Percentiles rank a stretch among this genome's conserved stretches.
Conservation (phyloP, 2,888 invertebrate species). For the Eudasyphora cyanicolor region DNA sequence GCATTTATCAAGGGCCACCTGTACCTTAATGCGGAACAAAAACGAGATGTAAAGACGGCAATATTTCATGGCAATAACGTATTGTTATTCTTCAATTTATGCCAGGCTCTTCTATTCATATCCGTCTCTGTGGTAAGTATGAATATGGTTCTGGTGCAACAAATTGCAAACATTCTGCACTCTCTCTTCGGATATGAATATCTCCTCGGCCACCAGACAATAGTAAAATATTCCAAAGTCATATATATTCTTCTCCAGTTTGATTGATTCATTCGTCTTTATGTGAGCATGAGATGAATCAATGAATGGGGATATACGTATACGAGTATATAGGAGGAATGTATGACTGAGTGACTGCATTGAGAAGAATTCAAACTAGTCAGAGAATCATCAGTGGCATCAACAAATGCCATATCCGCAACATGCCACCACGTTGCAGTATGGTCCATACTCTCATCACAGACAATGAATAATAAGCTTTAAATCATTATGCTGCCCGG, state of each 20-base stretch:
- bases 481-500: constrained; percentile 64
- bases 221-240: constrained; percentile 28
- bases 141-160: background rate
- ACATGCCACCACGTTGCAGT: constrained; percentile 20
- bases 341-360: background rate
- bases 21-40: background rate
- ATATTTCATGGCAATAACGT: constrained; percentile 29
- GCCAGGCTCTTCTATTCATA: background rate
- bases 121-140: background rate
- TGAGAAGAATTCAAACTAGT: background rate
- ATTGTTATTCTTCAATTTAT: constrained; percentile 38
- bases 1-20: background rate
- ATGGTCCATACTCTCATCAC: constrained; percentile 17
- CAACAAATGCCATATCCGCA: background rate
- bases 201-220: background rate
- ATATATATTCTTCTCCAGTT: background rate
- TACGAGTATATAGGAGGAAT: background rate
- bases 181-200: background rate
- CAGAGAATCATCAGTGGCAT: background rate
- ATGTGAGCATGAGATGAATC: constrained; percentile 15
- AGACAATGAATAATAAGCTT: constrained; percentile 61
- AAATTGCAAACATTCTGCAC: constrained; percentile 16
- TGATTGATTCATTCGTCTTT: constrained; percentile 24
- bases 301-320: too few species aligned
- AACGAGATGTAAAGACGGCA: background rate